phyloP scores from a whole-genome alignment of 2,113 vertebrate genomes.

The Egretta garzetta region DNA sequence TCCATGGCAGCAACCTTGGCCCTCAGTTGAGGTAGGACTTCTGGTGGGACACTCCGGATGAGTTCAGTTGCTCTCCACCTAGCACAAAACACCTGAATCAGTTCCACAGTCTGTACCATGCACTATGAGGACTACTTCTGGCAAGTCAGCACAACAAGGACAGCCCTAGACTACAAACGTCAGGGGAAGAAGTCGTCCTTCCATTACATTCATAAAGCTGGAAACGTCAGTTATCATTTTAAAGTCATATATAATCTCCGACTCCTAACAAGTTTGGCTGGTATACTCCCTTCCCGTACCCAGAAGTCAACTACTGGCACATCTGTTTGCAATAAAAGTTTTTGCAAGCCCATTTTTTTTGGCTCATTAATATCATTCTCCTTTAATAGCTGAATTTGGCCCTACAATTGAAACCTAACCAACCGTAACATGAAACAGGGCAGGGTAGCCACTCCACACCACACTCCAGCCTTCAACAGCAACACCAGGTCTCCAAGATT shows the following conservation, averaged over 20 bases:
- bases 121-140: fast-evolving
- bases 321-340: background rate
- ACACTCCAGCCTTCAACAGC: background rate
- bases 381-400: background rate
- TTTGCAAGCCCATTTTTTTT: background rate
- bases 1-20: conserved; percentile 94
- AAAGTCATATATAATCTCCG: background rate
- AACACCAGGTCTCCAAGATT: background rate
- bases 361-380: background rate
- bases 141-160: background rate
- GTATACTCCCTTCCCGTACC: fast-evolving
- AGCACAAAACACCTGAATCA: background rate
- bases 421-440: background rate
- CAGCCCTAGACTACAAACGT: background rate
- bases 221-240: fast-evolving
- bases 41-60: conserved; percentile 88
- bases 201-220: background rate
- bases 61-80: conserved; percentile 94
- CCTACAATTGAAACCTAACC: background rate
- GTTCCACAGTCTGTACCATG: background rate
- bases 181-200: background rate
- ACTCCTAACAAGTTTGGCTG: background rate
- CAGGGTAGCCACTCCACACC: background rate
- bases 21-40: conserved; percentile 87
- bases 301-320: background rate